Evolutionary conservation across 2,113 vertebrate genomes (phyloP).

Genomic region (Gadus macrocephalus): DNA sequence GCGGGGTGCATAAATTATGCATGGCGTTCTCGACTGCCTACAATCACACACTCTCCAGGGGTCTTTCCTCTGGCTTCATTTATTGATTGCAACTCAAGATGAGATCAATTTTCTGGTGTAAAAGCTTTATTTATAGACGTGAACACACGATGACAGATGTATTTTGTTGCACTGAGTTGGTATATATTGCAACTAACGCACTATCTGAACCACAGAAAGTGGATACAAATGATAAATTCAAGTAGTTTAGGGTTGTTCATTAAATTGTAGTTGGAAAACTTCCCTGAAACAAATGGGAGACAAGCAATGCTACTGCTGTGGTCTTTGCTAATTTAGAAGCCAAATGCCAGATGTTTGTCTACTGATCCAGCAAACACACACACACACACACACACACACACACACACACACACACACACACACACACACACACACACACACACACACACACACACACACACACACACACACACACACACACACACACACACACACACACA

Average conservation of each 20-base stretch:
- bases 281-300: not conserved
- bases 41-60: conserved; percentile 8
- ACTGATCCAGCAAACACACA: not conserved
- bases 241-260: not conserved
- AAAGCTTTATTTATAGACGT: conserved; percentile 34
- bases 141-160: not conserved
- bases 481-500: not conserved
- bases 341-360: not conserved
- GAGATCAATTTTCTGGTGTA: conserved; percentile 36
- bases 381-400: conserved; percentile 1
- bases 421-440: conserved; percentile 1
- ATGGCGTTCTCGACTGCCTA: conserved; percentile 23
- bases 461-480: conserved; percentile 2
- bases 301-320: not conserved
- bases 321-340: no score
- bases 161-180: not conserved
- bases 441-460: not conserved
- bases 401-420: not conserved
- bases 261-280: not conserved
- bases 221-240: no score
- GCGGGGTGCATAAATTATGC: conserved; percentile 41
- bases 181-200: no score
- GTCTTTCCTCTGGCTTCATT: conserved; percentile 1
- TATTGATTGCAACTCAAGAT: conserved; percentile 40
- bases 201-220: no score